Evolutionary conservation across 1,140 invertebrate genomes (phyloP), one percentile per base, ranked within the genome.

Genomic region (Zaprionus camerounensis): DNA sequence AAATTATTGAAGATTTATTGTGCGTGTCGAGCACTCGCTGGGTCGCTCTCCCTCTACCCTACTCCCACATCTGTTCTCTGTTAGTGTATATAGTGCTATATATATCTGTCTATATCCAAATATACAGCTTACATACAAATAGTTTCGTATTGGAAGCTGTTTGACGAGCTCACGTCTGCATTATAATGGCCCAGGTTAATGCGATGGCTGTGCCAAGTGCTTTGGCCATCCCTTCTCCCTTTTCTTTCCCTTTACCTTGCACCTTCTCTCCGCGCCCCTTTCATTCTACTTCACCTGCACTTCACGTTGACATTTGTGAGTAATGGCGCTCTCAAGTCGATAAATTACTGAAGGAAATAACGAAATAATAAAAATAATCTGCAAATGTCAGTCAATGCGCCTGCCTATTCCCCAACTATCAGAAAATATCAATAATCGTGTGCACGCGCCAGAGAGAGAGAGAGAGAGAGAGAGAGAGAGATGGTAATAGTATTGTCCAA

Each of bases 1-100:
- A 83, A 81, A 87, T 87, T 83, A 81, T 83, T 83, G 58, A 61
- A 68, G 74, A 87, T 81, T 87, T 87, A 83, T 87, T 64, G 84
- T 65, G 13, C n/a, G 12, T 15, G 41, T 56, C 53, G 26, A 28
- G 26, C 53, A 31, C 22, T 56, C 24, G 53, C 53, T 56, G 22
- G 46, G 11, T 51, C 46, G 20, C 20, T 51, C 11, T 24, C 46
- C 6, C 46, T 11, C 46, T 22, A 20, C 3, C 3, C 15, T 2
- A 6, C 5, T n/a, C 5, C 5, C 15, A n/a, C 38, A n/a, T 41
- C n/a, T 46, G 15, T 46, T 7, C n/a, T 46, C 15, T 15, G 6
- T 15, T 2, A n/a, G 3, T 46, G n/a, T 12, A 36, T 6, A 34
- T 24, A 38, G 15, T 56, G n/a, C 31, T 15, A 34, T 28, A 38